Evolutionary conservation across 2,888 invertebrate genomes (phyloP).

Genomic region (Phoronis australis): DNA sequence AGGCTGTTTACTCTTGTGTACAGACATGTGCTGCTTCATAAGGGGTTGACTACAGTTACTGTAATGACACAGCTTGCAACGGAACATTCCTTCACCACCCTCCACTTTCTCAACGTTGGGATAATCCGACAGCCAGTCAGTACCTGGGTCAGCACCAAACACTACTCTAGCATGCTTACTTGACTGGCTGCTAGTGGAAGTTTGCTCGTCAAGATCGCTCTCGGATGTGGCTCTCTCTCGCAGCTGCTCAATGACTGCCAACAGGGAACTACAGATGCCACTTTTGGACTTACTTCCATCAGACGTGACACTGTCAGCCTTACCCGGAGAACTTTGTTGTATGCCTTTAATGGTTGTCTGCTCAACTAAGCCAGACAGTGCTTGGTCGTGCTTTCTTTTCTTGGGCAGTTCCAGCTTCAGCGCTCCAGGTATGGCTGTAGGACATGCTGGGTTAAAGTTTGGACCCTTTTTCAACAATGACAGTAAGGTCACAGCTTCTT

Average conservation of each 20-base stretch:
- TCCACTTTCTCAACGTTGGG: slow-evolving; percentile 37
- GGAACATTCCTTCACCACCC: slow-evolving; percentile 24
- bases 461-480: slow-evolving; percentile 33
- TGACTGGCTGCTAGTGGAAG: neutral
- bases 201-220: slow-evolving; percentile 23
- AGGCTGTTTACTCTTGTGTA: slow-evolving; percentile 43
- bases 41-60: slow-evolving; percentile 28
- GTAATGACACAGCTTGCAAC: slow-evolving; percentile 49
- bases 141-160: slow-evolving; percentile 9
- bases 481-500: neutral
- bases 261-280: slow-evolving; percentile 47
- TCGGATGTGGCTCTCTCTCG: slow-evolving; percentile 33
- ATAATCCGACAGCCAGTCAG: slow-evolving; percentile 24
- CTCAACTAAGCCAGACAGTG: slow-evolving; percentile 13
- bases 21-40: slow-evolving; percentile 41
- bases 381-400: neutral
- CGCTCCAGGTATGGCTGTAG: slow-evolving; percentile 3
- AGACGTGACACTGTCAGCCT: neutral
- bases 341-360: neutral
- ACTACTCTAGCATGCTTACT: neutral
- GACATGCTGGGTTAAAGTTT: slow-evolving; percentile 28
- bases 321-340: neutral
- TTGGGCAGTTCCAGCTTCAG: neutral
- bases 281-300: slow-evolving; percentile 3
- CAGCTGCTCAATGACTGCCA: slow-evolving; percentile 50